Conservation (phyloP, 2,113 vertebrate genomes). For the Pseudorectes ferrugineus region DNA sequence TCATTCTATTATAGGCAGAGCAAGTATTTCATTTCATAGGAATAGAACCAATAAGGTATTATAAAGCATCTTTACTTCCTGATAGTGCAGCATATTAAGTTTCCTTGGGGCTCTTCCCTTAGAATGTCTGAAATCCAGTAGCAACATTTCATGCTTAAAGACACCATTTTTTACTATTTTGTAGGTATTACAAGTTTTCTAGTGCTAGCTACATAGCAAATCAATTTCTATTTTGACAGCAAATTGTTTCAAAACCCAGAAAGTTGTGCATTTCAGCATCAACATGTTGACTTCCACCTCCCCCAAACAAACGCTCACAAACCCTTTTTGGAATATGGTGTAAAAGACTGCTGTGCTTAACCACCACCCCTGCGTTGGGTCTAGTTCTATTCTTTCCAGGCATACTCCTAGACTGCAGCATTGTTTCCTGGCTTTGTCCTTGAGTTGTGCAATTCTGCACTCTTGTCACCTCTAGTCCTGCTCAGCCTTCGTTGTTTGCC, state of each 20-base stretch:
- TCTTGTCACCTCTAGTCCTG: not conserved
- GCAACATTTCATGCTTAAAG: not conserved
- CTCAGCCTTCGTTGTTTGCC: rapidly evolving
- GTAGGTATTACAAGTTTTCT: not conserved
- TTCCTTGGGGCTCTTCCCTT: not conserved
- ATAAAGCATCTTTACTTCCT: not conserved
- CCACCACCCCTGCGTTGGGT: not conserved
- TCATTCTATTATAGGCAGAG: conserved; percentile 29
- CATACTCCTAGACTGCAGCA: not conserved
- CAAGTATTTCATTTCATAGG: conserved; percentile 38
- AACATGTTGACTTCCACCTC: not conserved
- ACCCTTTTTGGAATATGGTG: not conserved
- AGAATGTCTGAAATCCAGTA: not conserved
- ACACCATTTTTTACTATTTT: not conserved
- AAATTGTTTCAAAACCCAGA: not conserved
- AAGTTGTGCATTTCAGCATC: not conserved
- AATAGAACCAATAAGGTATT: not conserved
- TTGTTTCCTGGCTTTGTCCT: not conserved
- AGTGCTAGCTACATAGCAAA: not conserved
- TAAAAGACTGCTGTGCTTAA: not conserved
- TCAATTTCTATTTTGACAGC: not conserved
- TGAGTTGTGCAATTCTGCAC: not conserved
- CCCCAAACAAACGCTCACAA: not conserved
- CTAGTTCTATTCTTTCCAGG: not conserved
- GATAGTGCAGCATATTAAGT: not conserved